Evolutionary conservation across 2,888 invertebrate genomes (phyloP).

Genomic region (Latrodectus elegans): DNA sequence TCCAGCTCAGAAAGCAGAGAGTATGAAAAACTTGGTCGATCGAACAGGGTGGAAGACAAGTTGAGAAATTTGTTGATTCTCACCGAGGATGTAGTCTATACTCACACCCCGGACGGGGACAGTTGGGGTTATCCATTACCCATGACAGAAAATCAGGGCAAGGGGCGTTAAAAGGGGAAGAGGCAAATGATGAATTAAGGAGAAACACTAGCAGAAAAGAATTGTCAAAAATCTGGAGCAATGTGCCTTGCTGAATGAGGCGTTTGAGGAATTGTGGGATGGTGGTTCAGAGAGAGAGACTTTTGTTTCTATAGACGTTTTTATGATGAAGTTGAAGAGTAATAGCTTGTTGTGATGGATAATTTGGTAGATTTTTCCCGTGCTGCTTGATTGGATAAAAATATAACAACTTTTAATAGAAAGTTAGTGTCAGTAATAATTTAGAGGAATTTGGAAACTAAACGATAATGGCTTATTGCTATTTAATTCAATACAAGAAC

Average conservation of each 20-base stretch:
- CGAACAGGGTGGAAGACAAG: background rate
- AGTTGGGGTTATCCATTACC: conserved; percentile 17
- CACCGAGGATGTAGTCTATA: background rate
- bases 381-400: no score
- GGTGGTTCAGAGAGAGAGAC: background rate
- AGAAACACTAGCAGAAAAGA: background rate
- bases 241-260: background rate
- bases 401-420: no score
- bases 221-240: conserved; percentile 22
- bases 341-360: no score
- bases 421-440: no score
- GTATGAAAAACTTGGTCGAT: background rate
- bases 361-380: no score
- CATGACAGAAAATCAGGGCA: conserved; percentile 10
- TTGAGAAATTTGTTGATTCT: conserved; percentile 5
- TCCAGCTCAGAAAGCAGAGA: background rate
- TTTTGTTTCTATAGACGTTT: background rate
- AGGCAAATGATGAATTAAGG: background rate
- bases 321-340: no score
- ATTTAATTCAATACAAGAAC: no score
- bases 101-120: background rate
- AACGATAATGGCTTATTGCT: no score
- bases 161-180: background rate
- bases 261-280: background rate
- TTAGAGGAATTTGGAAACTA: no score